A percentile compares a stretch with the other conserved stretches of the same genome.
Evolutionary conservation across 2,888 invertebrate genomes (phyloP).

Genomic region (Eupithecia abbreviata): DNA sequence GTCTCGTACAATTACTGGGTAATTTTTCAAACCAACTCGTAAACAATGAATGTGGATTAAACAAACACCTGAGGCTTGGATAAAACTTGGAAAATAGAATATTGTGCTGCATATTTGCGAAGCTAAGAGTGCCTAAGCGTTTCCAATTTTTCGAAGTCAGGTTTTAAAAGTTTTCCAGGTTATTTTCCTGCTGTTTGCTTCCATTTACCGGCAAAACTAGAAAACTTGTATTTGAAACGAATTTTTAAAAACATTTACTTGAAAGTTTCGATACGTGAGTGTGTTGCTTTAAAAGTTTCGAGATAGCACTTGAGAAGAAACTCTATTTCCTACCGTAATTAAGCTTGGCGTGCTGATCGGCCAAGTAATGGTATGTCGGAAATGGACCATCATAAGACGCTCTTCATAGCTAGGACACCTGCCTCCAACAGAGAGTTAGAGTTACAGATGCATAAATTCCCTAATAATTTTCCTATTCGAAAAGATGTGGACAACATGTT

Average conservation of each 20-base stretch:
- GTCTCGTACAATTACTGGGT: constrained; percentile 23
- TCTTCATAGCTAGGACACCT: background rate
- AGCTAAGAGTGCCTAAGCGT: constrained; percentile 1
- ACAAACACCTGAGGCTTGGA: constrained; percentile 26
- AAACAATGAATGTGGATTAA: constrained; percentile 20
- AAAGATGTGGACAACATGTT: too few species aligned
- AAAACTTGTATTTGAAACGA: constrained; percentile 7
- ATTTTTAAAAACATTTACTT: constrained; percentile 1
- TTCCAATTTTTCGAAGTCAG: constrained; percentile 11
- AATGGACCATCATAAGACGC: background rate
- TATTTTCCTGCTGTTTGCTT: constrained; percentile 7
- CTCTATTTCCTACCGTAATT: background rate
- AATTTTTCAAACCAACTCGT: constrained; percentile 18
- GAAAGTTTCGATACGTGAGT: constrained; percentile 1
- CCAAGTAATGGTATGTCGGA: background rate
- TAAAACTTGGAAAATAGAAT: constrained; percentile 20
- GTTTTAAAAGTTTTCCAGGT: constrained; percentile 1
- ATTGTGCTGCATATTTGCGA: constrained; percentile 24
- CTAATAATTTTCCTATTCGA: too few species aligned
- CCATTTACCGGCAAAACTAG: constrained; percentile 4
- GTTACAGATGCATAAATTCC: background rate
- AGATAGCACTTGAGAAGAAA: background rate
- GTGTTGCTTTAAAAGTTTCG: background rate
- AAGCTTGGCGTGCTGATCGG: background rate
- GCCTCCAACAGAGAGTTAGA: background rate